Evolutionary conservation across 1,140 invertebrate genomes (phyloP).

Genomic region (Varroa destructor): DNA sequence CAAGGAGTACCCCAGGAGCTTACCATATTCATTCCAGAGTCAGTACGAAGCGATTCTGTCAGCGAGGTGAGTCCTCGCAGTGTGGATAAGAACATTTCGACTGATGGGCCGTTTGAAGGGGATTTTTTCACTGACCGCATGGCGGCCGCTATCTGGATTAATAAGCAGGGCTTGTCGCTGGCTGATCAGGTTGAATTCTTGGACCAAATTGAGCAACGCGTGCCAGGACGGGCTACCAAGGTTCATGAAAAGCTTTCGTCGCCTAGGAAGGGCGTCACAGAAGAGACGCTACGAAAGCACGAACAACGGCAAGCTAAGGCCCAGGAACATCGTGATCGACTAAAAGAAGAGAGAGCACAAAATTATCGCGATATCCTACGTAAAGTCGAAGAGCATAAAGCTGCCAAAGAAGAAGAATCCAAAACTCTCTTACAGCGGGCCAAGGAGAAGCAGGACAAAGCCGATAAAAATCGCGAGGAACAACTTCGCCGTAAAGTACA

Average conservation of each 20-base stretch:
- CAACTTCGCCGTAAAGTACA: constrained; percentile 64
- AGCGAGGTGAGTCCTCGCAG: constrained; percentile 27
- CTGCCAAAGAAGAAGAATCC: constrained; percentile 67
- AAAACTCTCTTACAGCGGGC: constrained; percentile 64
- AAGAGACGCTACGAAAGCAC: constrained; percentile 59
- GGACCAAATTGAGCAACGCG: constrained; percentile 58
- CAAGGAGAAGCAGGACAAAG: constrained; percentile 75
- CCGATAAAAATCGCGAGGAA: constrained; percentile 75
- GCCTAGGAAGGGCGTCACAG: constrained; percentile 60
- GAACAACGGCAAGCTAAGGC: constrained; percentile 60
- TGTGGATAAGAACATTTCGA: constrained; percentile 8
- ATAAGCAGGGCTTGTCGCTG: constrained; percentile 52
- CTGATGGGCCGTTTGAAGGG: not conserved
- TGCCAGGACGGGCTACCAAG: constrained; percentile 74
- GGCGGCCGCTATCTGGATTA: constrained; percentile 29
- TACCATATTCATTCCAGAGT: not conserved
- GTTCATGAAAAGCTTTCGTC: constrained; percentile 84
- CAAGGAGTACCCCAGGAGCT: not conserved
- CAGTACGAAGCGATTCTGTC: constrained; percentile 21
- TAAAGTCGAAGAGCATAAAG: constrained; percentile 79
- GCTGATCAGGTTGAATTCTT: constrained; percentile 51
- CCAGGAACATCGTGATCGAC: constrained; percentile 50
- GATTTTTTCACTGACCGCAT: not conserved
- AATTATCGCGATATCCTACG: constrained; percentile 69
- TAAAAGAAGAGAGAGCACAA: constrained; percentile 67